These are phyloP conservation scores for Otus sunia DNA, from an alignment of 2,113 vertebrate species.

Conservation along the genomic window DNA sequence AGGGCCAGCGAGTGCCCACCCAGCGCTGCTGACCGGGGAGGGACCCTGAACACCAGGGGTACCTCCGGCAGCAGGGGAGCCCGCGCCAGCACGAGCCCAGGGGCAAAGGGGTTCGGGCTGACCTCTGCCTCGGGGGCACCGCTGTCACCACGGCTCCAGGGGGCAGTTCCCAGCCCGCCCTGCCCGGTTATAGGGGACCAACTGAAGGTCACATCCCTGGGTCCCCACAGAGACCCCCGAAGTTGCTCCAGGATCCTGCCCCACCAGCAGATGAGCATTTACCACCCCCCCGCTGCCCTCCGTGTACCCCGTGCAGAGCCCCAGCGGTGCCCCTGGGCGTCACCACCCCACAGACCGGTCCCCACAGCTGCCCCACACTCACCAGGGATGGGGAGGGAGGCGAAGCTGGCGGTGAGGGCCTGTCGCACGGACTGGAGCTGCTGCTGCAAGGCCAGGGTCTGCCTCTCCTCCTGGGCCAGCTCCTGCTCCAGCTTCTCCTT, in stretches of 20 bases:
- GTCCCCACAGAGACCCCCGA: rapidly evolving
- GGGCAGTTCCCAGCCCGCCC: neutral
- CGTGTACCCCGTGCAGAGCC: neutral
- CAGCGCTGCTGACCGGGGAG: neutral
- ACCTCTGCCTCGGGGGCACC: neutral
- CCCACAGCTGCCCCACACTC: neutral
- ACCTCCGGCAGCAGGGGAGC: neutral
- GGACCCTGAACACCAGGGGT: no score
- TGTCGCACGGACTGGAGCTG: constrained; percentile 90
- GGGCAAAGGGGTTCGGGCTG: neutral
- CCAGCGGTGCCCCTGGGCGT: rapidly evolving
- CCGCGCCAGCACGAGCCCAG: rapidly evolving
- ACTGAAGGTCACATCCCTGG: neutral
- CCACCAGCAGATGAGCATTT: neutral
- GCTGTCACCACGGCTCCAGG: neutral
- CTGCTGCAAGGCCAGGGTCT: constrained; percentile 90
- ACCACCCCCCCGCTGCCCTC: rapidly evolving
- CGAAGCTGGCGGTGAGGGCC: constrained; percentile 86
- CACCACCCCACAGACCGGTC: no score
- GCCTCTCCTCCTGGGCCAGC: constrained; percentile 89
- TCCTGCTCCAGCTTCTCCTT: constrained; percentile 96
- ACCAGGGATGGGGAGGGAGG: constrained; percentile 92
- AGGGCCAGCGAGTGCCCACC: neutral
- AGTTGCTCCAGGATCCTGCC: neutral
- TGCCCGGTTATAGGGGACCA: rapidly evolving